These are phyloP conservation scores for Diploptera punctata DNA, from an alignment of 2,888 invertebrate species.

Conservation along the genomic window DNA sequence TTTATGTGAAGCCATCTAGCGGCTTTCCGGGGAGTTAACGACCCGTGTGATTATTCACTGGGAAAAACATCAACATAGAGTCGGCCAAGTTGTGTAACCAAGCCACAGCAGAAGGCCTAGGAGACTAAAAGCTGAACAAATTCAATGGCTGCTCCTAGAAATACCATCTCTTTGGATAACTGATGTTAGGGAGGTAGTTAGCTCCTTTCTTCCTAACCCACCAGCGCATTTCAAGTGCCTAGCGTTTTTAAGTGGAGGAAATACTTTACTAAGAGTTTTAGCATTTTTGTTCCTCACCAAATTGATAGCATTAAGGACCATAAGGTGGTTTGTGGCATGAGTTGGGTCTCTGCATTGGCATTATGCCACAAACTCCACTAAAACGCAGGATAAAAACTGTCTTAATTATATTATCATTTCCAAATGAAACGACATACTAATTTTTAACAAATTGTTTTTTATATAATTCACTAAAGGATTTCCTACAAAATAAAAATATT, in stretches of 20 bases:
- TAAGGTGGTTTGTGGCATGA: background rate
- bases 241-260: background rate
- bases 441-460: too few species aligned
- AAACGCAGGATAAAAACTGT: too few species aligned
- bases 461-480: too few species aligned
- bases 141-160: slow-evolving; percentile 5
- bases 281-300: background rate
- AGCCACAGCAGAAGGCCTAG: background rate
- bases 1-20: slow-evolving; percentile 36
- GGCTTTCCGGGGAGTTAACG: slow-evolving; percentile 38
- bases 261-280: slow-evolving; percentile 5
- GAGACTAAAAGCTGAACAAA: slow-evolving; percentile 22
- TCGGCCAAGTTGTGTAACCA: background rate
- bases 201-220: slow-evolving; percentile 2
- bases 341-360: too few species aligned
- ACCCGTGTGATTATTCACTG: slow-evolving; percentile 39
- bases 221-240: background rate
- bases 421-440: too few species aligned
- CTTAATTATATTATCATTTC: too few species aligned
- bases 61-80: slow-evolving; percentile 32
- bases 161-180: slow-evolving; percentile 26
- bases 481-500: too few species aligned
- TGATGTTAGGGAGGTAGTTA: slow-evolving; percentile 27
- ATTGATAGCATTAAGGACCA: background rate
- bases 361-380: too few species aligned